Evolutionary conservation across 2,797 vertebrate genomes (phyloP).

Genomic region (Spinibarbus caldwelli): DNA sequence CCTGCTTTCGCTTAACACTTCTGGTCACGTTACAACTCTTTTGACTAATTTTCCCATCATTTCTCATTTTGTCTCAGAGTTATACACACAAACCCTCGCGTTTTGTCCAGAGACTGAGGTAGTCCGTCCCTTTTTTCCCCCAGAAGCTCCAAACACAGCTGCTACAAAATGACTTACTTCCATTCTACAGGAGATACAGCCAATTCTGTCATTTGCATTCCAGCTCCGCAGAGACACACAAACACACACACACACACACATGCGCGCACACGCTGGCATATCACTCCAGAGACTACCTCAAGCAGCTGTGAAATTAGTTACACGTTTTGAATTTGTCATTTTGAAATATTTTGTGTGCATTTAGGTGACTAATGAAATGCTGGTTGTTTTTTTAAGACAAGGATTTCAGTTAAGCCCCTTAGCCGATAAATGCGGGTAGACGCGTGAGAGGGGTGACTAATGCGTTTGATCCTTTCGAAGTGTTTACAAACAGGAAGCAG

Average conservation of each 20-base stretch:
- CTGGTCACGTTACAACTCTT: conserved; percentile 10
- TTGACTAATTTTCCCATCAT: conserved; percentile 18
- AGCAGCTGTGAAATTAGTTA: conserved; percentile 78
- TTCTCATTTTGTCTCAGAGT: conserved; percentile 39
- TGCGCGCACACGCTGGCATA: conserved; percentile 45
- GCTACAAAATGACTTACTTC: conserved; percentile 66
- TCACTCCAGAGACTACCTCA: conserved; percentile 63
- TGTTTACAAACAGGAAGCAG: conserved; percentile 62
- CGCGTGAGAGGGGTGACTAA: conserved; percentile 70
- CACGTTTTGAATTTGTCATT: conserved; percentile 66
- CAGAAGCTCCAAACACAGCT: conserved; percentile 72
- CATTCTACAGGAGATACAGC: conserved; percentile 50
- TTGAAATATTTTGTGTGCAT: conserved; percentile 63
- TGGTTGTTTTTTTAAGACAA: conserved; percentile 57
- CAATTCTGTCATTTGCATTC: conserved; percentile 60
- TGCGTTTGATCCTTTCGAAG: conserved; percentile 67
- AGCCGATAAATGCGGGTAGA: conserved; percentile 55
- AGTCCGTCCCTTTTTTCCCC: conserved; percentile 54
- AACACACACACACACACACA: conserved; percentile 29
- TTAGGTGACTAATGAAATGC: conserved; percentile 70
- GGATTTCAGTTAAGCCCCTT: conserved; percentile 72
- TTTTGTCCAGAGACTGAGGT: conserved; percentile 69
- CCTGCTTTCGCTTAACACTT: conserved; percentile 25
- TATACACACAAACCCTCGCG: conserved; percentile 61
- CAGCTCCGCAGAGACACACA: conserved; percentile 49